These are phyloP conservation scores for Trematocara zebra DNA, from an alignment of 2,113 vertebrate species.

Conservation along the genomic window DNA sequence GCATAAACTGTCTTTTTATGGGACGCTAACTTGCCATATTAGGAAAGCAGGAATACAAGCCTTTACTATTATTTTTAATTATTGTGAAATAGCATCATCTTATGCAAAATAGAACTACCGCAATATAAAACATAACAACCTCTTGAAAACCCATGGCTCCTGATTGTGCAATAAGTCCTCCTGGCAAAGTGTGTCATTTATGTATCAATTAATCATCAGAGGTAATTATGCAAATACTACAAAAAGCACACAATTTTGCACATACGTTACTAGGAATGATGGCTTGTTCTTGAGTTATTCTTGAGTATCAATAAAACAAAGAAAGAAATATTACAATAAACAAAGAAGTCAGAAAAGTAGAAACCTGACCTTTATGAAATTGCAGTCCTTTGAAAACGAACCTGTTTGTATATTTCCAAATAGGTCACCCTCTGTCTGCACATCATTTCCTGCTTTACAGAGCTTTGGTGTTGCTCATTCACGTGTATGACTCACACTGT, in stretches of 20 bases:
- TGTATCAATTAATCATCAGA: not conserved
- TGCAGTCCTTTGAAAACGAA: not conserved
- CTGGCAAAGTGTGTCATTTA: not conserved
- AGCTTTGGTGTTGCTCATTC: not conserved
- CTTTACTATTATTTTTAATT: not conserved
- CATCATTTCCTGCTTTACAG: slow-evolving; percentile 3
- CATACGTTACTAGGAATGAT: not conserved
- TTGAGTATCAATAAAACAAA: not conserved
- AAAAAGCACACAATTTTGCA: not conserved
- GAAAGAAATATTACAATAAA: not conserved
- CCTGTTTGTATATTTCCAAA: not conserved
- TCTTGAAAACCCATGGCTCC: not conserved
- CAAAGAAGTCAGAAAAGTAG: not conserved
- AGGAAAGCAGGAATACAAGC: not conserved
- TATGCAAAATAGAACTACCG: not conserved
- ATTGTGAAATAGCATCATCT: not conserved
- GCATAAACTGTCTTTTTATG: not conserved
- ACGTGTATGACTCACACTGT: slow-evolving; percentile 14
- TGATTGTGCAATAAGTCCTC: not conserved
- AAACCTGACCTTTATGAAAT: not conserved
- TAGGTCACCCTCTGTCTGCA: not conserved
- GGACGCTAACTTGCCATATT: not conserved
- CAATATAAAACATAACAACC: not conserved
- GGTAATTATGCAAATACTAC: not conserved
- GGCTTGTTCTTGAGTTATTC: not conserved